phyloP scores from a whole-genome alignment of 2,113 vertebrate genomes.

The Hippocampus mohnikei region DNA sequence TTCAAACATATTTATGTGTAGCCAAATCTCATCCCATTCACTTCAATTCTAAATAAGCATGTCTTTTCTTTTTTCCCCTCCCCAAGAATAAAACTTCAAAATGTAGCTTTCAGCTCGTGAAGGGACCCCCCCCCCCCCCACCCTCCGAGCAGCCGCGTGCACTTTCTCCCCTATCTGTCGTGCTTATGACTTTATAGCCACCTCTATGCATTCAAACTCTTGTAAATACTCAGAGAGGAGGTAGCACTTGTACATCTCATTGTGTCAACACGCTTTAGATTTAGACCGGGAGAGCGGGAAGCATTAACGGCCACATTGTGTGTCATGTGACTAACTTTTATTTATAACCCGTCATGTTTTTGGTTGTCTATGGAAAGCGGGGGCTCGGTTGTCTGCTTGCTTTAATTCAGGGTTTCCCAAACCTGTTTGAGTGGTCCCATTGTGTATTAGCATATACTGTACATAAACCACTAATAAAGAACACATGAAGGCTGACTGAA shows the following conservation, averaged over 20 bases:
- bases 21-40: neutral
- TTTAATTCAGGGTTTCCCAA: constrained; percentile 4
- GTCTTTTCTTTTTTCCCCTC: neutral
- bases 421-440: neutral
- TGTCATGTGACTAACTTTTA: constrained; percentile 7
- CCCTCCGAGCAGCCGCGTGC: neutral
- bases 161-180: neutral
- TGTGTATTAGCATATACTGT: neutral
- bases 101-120: constrained; percentile 61
- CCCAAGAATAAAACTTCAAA: constrained; percentile 8
- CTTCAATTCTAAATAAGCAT: neutral
- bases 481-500: neutral
- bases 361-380: neutral
- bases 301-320: neutral
- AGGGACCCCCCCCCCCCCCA: neutral
- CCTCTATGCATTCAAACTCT: constrained; percentile 1
- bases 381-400: neutral
- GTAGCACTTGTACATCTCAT: constrained; percentile 3
- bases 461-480: neutral
- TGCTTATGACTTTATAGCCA: neutral
- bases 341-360: constrained; percentile 7
- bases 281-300: neutral
- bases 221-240: constrained; percentile 12
- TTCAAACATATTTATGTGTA: neutral
- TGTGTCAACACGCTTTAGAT: neutral